These are phyloP conservation scores for Saccopteryx bilineata DNA, from an alignment of 2,113 vertebrate genomes.

Conservation along the genomic window DNA sequence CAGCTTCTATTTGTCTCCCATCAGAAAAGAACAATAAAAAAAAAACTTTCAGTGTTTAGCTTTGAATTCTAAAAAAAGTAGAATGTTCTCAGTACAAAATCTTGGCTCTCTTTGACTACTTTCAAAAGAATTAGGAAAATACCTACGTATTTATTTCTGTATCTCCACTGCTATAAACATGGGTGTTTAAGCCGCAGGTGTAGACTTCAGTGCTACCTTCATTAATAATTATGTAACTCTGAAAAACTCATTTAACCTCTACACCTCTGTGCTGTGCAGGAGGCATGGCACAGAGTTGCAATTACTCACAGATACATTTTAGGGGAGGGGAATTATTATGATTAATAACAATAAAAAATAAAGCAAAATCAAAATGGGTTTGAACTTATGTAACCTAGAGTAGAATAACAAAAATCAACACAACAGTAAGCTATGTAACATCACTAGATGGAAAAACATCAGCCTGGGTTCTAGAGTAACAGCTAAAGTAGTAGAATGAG, in stretches of 20 bases:
- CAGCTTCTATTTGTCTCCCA: background rate
- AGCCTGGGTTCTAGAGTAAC: too few relatives aligned
- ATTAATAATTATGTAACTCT: background rate
- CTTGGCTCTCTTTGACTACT: background rate
- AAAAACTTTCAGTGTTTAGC: constrained; percentile 6
- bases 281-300: too few relatives aligned
- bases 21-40: background rate
- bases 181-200: background rate
- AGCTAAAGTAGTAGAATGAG: too few relatives aligned
- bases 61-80: constrained; percentile 29
- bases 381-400: too few relatives aligned
- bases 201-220: background rate
- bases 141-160: constrained; percentile 21
- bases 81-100: constrained; percentile 22
- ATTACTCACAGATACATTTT: too few relatives aligned
- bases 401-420: too few relatives aligned
- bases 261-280: background rate
- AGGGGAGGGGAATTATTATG: too few relatives aligned
- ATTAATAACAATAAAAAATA: too few relatives aligned
- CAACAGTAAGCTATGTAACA: too few relatives aligned
- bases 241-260: background rate
- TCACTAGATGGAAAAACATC: too few relatives aligned
- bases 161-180: background rate
- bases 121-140: constrained; percentile 35
- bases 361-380: too few relatives aligned